Evolutionary conservation across 2,113 vertebrate genomes (phyloP).

Genomic region (Chlorodrepanis virens): DNA sequence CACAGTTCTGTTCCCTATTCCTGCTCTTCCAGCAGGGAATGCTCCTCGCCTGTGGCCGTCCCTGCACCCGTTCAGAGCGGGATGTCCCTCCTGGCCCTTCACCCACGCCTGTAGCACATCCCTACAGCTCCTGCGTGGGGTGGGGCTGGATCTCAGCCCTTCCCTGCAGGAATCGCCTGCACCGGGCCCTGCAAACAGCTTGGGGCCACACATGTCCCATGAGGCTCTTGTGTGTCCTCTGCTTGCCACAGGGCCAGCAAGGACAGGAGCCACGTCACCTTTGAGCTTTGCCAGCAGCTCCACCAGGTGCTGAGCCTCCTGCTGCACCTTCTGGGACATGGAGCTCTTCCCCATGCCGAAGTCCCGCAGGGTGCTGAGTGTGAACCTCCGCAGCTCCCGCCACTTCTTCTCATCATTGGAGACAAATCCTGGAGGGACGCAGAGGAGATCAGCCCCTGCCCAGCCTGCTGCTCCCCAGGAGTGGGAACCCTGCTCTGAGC

Average conservation of each 20-base stretch:
- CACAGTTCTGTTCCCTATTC: background rate
- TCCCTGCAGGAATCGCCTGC: background rate
- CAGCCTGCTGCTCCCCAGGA: rapidly evolving
- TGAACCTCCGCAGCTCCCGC: conserved; percentile 62
- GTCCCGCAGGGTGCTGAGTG: conserved; percentile 22
- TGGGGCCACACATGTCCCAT: rapidly evolving
- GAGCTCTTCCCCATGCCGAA: conserved; percentile 60
- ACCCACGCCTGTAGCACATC: rapidly evolving
- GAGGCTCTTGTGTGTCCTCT: background rate
- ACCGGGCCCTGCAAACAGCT: background rate
- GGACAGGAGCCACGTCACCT: background rate
- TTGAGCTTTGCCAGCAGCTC: background rate
- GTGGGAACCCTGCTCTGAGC: background rate
- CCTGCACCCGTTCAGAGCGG: background rate
- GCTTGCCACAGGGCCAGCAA: background rate
- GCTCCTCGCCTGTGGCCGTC: rapidly evolving
- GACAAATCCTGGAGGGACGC: conserved; percentile 13
- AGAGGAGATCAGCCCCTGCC: background rate
- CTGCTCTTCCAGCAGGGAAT: background rate
- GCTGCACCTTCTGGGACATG: conserved; percentile 48
- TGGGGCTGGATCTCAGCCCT: background rate
- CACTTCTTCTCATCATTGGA: conserved; percentile 35
- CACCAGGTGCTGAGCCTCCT: conserved; percentile 47
- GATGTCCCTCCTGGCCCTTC: background rate
- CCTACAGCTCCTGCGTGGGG: background rate